Conservation (phyloP, 2,888 invertebrate species). For the Platycnemis pennipes region DNA sequence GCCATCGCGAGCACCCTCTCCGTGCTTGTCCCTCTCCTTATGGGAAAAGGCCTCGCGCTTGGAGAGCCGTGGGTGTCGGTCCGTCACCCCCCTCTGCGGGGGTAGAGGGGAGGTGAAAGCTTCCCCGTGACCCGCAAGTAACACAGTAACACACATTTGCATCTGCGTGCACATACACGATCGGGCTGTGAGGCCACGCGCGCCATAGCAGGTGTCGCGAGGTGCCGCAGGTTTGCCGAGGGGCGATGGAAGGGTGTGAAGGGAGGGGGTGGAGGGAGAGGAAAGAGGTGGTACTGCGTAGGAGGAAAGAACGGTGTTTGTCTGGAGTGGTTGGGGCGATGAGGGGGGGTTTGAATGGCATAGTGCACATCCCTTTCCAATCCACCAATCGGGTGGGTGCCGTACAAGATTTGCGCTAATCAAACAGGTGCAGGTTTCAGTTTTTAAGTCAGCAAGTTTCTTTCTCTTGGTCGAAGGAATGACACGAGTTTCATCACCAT, state of each 20-base stretch:
- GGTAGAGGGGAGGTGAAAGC: neutral
- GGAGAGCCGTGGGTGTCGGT: too few species aligned
- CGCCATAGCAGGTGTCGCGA: constrained; percentile 1
- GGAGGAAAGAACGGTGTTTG: neutral
- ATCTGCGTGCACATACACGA: neutral
- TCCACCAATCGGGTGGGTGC: neutral
- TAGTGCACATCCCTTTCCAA: neutral
- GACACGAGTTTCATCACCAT: too few species aligned
- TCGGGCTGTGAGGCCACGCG: neutral
- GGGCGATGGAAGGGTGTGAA: neutral
- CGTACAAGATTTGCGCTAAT: neutral
- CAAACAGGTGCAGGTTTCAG: too few species aligned
- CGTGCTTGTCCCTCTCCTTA: neutral
- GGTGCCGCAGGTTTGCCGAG: neutral
- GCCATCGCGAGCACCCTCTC: too few species aligned
- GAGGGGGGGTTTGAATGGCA: neutral
- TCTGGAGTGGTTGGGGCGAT: neutral
- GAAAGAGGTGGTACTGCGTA: neutral
- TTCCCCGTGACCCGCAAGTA: neutral
- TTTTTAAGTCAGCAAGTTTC: too few species aligned
- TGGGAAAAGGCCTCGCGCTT: too few species aligned
- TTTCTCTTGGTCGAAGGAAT: too few species aligned
- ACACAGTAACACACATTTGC: constrained; percentile 28
- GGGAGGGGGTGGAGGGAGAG: neutral
- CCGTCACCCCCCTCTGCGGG: too few species aligned